These are phyloP conservation scores for Solea solea DNA, from an alignment of 2,113 vertebrate species.

Conservation along the genomic window DNA sequence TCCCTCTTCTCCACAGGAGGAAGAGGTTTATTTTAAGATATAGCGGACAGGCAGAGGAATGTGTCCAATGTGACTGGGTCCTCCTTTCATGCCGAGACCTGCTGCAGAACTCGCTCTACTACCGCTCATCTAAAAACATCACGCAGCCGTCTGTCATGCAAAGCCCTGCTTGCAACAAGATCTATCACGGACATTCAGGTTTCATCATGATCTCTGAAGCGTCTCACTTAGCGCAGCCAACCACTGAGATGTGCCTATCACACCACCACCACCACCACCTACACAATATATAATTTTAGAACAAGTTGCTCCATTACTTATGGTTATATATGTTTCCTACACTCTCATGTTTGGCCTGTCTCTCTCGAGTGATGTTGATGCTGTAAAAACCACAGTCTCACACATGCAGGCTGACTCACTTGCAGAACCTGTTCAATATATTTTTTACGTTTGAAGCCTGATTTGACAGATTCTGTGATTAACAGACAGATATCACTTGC, in stretches of 20 bases:
- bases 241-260: slow-evolving; percentile 33
- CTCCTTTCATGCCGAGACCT: slow-evolving; percentile 65
- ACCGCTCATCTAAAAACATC: slow-evolving; percentile 8
- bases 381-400: slow-evolving; percentile 23
- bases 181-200: slow-evolving; percentile 45
- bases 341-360: neutral
- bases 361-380: neutral
- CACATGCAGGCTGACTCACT: slow-evolving; percentile 28
- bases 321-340: slow-evolving; percentile 9
- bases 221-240: slow-evolving; percentile 33
- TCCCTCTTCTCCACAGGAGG: slow-evolving; percentile 42
- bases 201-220: slow-evolving; percentile 69
- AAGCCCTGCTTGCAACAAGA: slow-evolving; percentile 58
- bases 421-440: no score
- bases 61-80: slow-evolving; percentile 59
- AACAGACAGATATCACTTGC: no score
- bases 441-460: no score
- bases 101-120: slow-evolving; percentile 44
- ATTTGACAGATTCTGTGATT: no score
- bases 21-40: slow-evolving; percentile 76
- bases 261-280: slow-evolving; percentile 55
- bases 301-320: neutral
- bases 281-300: neutral
- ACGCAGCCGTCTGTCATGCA: slow-evolving; percentile 26
- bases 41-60: slow-evolving; percentile 59